A percentile compares a stretch with the other conserved stretches of the same genome.
phyloP scores from a whole-genome alignment of 2,797 vertebrate genomes.

The Cyprinella venusta region DNA sequence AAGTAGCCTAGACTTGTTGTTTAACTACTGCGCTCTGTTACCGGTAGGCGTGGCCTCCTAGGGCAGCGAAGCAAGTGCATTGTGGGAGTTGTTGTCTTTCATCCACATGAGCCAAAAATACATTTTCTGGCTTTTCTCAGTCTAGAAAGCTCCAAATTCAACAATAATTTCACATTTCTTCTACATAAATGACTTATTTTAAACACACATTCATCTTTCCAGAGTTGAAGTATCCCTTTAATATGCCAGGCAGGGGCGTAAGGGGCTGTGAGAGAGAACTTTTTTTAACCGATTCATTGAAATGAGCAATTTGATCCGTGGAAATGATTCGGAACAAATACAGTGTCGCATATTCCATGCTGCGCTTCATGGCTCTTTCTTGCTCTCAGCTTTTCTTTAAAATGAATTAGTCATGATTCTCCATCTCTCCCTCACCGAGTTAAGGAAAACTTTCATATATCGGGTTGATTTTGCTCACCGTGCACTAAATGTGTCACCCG shows the following conservation, averaged over 20 bases:
- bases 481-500: constrained; percentile 12
- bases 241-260: no score
- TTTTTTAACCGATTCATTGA: neutral
- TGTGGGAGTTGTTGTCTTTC: no score
- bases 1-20: no score
- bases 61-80: no score
- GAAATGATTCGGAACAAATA: neutral
- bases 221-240: neutral
- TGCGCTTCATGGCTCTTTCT: neutral
- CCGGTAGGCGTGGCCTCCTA: no score
- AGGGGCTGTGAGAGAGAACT: neutral
- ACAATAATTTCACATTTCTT: no score
- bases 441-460: neutral
- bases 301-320: neutral
- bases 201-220: no score
- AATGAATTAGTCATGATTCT: neutral
- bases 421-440: neutral
- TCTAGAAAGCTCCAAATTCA: no score
- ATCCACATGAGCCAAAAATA: no score
- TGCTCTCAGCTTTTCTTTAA: neutral
- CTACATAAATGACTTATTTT: no score
- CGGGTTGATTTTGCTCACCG: neutral
- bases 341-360: neutral
- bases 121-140: no score
- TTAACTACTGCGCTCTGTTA: no score